These are phyloP conservation scores for Hymenopus coronatus DNA, from an alignment of 2,888 invertebrate species.

Conservation along the genomic window DNA sequence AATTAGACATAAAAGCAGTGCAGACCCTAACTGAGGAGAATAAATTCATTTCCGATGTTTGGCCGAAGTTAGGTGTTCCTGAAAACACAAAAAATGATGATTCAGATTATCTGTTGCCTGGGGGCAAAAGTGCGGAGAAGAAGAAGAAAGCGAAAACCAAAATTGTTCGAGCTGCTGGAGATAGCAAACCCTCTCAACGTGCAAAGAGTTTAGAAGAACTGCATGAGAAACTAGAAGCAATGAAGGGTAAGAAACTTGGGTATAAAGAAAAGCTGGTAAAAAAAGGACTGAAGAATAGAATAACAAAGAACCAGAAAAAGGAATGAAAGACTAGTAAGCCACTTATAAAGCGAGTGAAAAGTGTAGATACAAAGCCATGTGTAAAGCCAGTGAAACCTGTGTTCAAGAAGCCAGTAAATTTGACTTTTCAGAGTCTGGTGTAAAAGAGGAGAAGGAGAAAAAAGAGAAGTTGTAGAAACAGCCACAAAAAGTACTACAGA, in stretches of 20 bases:
- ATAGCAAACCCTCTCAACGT: not conserved
- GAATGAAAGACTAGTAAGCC: conserved; percentile 53
- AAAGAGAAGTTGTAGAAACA: conserved; percentile 60
- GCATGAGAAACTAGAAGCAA: conserved; percentile 59
- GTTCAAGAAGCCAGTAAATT: conserved; percentile 89
- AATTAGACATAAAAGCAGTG: not conserved
- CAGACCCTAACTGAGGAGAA: conserved; percentile 15
- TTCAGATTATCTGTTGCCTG: not conserved
- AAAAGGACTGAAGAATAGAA: conserved; percentile 63
- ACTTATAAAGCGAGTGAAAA: conserved; percentile 43
- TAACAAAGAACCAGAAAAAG: conserved; percentile 65
- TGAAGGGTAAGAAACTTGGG: conserved; percentile 60
- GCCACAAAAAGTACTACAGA: conserved; percentile 75
- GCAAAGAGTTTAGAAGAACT: conserved; percentile 64
- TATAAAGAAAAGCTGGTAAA: conserved; percentile 66
- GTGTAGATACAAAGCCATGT: conserved; percentile 46
- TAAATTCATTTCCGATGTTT: conserved; percentile 21
- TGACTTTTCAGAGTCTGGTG: conserved; percentile 72
- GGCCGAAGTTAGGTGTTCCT: not conserved
- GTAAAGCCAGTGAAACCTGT: conserved; percentile 59
- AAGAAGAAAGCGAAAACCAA: not conserved
- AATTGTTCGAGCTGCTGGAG: conserved; percentile 1
- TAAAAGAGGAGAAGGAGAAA: conserved; percentile 46
- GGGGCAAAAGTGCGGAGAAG: not conserved
- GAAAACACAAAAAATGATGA: not conserved